These are phyloP conservation scores for Scartelaos histophorus DNA, from an alignment of 2,113 vertebrate species.

Conservation along the genomic window DNA sequence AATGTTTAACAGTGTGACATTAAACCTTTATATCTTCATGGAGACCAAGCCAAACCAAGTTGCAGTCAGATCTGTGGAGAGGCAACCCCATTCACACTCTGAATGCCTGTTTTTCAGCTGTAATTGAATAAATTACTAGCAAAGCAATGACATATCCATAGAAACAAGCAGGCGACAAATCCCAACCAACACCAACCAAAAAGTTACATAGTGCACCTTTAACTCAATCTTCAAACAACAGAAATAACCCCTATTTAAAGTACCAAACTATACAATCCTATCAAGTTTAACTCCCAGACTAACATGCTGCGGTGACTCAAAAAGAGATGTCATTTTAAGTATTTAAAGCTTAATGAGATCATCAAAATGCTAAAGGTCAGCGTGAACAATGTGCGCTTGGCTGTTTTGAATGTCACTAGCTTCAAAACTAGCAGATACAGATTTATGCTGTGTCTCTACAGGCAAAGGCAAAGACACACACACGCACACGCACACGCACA, in stretches of 20 bases:
- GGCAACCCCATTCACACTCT: too few species aligned
- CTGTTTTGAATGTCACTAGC: not conserved
- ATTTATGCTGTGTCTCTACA: not conserved
- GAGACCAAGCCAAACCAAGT: too few species aligned
- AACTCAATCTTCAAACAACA: constrained; percentile 1
- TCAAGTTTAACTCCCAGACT: constrained; percentile 24
- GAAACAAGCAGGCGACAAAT: too few species aligned
- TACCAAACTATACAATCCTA: not conserved
- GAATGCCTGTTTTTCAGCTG: too few species aligned
- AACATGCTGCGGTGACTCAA: not conserved
- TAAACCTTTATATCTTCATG: too few species aligned
- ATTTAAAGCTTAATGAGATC: not conserved
- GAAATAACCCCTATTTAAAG: not conserved
- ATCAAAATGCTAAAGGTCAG: constrained; percentile 7
- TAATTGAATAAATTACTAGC: too few species aligned
- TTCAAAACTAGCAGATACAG: not conserved
- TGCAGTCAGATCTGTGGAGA: too few species aligned
- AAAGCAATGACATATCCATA: too few species aligned
- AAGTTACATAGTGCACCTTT: too few species aligned
- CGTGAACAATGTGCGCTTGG: not conserved
- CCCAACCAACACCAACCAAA: too few species aligned
- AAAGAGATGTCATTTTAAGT: not conserved
- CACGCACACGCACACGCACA: too few species aligned
- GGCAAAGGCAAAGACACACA: not conserved
- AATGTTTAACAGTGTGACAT: too few species aligned